Base-by-base conservation (phyloP, 2,113 vertebrate genomes). In the Chaenocephalus aceratus region DNA sequence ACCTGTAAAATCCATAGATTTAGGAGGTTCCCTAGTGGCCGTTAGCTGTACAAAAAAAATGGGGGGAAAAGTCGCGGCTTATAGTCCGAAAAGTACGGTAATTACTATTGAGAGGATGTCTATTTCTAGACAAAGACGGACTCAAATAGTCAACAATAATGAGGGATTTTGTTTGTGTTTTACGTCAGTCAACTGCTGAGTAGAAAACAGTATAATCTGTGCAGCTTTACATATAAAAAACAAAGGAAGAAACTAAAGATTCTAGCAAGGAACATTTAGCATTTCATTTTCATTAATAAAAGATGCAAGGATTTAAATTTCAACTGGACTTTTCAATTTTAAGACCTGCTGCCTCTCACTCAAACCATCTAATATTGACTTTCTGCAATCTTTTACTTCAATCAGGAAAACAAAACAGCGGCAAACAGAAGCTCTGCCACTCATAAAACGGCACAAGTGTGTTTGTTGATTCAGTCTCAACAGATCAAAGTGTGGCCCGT, bases 281-380 rank as follows among this genome's bases (percentile, higher is more conserved):
- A 57, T 58, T 75, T 15, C 48, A 14, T 14, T 66, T 41, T 51
- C 5, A 58, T 58, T 49, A 75, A 16, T 10, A 34, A 16, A 13
- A 34, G 53, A 23, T 58, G 53, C 36, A 26, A 49, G 46, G 61
- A 51, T 9, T 65, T 30, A 10, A 7, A 21, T 26, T 44, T 57
- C 8, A 46, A n/a, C 14, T 3, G 1, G 0, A 4, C 34, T 75
- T 34, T 46, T 16, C 7, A 30, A 57, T 46, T 3, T 26, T 16
- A 57, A 30, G 10, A 10, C 41, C 11, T 21, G 26, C 11, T 41
- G 11, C 10, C 14, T 58, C 49, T 71, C 6, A 59, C 30, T 34
- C 56, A 59, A 21, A 14, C 45, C 45, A 59, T 72, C 54, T 30
- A 13, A 71, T 71, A 30, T 21, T 18, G 67, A 70, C 67, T 45